Percentiles rank a stretch among this genome's conserved stretches.
These are phyloP conservation scores for Tinea trinotella DNA, from an alignment of 2,888 invertebrate genomes.

Conservation along the genomic window DNA sequence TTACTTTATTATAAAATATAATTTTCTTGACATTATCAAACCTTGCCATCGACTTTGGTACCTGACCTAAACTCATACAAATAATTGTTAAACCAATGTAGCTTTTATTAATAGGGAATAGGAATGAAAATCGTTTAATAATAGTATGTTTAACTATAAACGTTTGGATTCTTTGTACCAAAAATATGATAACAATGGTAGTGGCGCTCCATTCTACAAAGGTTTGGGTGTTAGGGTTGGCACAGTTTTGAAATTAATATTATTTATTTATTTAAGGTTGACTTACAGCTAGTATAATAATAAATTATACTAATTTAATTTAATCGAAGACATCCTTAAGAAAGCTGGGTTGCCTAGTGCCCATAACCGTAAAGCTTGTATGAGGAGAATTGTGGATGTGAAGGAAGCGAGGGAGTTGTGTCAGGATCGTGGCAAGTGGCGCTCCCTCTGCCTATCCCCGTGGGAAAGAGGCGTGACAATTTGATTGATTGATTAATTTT, in stretches of 20 bases:
- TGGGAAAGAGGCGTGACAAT: too few relatives aligned
- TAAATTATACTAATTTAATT: too few relatives aligned
- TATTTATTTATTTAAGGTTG: background rate
- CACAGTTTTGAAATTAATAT: background rate
- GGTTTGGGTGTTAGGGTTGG: constrained; percentile 2
- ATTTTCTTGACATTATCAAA: constrained; percentile 3
- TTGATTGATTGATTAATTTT: too few relatives aligned
- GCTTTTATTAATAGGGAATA: background rate
- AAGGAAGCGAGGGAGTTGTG: too few relatives aligned
- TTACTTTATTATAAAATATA: background rate
- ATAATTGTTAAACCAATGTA: background rate
- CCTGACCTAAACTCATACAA: background rate
- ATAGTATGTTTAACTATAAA: background rate
- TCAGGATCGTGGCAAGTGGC: too few relatives aligned
- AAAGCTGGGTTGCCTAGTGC: too few relatives aligned
- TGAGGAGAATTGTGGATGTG: too few relatives aligned
- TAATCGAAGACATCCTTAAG: too few relatives aligned
- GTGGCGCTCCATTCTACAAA: constrained; percentile 5
- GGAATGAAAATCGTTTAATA: background rate
- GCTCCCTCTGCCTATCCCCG: too few relatives aligned
- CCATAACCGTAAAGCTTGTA: too few relatives aligned
- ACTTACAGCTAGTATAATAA: too few relatives aligned
- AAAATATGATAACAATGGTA: constrained; percentile 14
- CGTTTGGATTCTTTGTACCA: background rate
- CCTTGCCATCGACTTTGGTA: background rate